phyloP scores from a whole-genome alignment of 2,113 vertebrate species.

The Maccullochella peelii region DNA sequence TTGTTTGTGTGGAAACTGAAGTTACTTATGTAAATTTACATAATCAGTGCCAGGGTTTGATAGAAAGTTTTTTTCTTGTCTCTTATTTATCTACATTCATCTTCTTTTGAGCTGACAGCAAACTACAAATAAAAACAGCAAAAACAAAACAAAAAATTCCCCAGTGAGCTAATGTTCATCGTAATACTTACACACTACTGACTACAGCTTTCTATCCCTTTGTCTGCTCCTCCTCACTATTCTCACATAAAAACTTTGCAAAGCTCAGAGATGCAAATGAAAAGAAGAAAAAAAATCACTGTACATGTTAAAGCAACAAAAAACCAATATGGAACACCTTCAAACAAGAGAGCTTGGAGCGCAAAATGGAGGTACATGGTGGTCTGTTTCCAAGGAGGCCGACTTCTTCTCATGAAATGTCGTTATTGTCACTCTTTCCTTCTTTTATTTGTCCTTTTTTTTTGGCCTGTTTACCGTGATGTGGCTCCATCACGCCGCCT shows the following conservation, averaged over 20 bases:
- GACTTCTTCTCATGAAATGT: constrained; percentile 23
- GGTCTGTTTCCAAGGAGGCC: constrained; percentile 50
- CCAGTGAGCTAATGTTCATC: background rate
- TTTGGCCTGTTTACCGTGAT: background rate
- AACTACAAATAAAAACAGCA: background rate
- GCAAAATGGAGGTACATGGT: constrained; percentile 68
- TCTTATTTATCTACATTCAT: constrained; percentile 48
- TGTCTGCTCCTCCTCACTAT: constrained; percentile 32
- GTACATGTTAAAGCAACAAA: constrained; percentile 48
- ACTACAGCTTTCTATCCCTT: constrained; percentile 41
- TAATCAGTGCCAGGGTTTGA: constrained; percentile 30
- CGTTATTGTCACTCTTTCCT: constrained; percentile 22
- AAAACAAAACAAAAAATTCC: background rate
- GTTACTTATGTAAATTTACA: background rate
- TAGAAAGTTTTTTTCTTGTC: background rate
- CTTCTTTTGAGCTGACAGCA: constrained; percentile 26
- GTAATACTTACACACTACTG: constrained; percentile 6
- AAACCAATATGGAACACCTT: constrained; percentile 32
- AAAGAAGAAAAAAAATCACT: constrained; percentile 35
- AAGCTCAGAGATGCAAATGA: constrained; percentile 44
- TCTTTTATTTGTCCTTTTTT: constrained; percentile 19
- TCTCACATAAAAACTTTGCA: constrained; percentile 29
- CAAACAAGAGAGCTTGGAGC: constrained; percentile 45
- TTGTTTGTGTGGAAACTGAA: constrained; percentile 1
- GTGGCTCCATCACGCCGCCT: background rate